Evolutionary conservation across 2,888 invertebrate genomes (phyloP), one percentile per base, ranked within the genome.

Genomic region (Drosophila anomelani): DNA sequence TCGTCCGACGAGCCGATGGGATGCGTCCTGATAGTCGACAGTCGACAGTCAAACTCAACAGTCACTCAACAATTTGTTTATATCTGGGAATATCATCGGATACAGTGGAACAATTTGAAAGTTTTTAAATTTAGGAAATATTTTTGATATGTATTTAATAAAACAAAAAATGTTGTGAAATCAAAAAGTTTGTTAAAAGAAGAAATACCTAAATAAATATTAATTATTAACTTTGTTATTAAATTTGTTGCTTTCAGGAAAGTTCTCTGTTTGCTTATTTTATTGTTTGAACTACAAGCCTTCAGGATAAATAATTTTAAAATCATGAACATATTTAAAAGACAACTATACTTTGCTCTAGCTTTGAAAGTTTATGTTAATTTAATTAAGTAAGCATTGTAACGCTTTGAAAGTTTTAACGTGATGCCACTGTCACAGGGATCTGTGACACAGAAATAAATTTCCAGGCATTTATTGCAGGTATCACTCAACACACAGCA

Each of bases 391-490:
- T 26, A 12, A 61, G 20, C 15, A 15, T 39, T 9, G 26, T n/a
- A 53, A 38, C 20, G 17, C 17, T 17, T 13, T 12, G 23, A 59
- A 54, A 60, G 64, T 77, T 61, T 44, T 39, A 59, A 54, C 69
- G 54, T 15, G 13, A 53, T 39, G 39, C 41, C 44, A 55, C 44
- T 67, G 67, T 47, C 39, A 39, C 2, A 41, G n/a, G 44, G 57
- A 59, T 61, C 66, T 67, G 71, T 77, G 88, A 76, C 84, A 81
- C 77, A 83, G 67, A 85, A 85, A 87, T 86, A 84, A 75, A 80
- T 71, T 83, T 80, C 51, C 70, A 58, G 71, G 43, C 80, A 77
- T 77, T 82, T 85, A 75, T 80, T 72, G 73, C 69, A 88, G 83
- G 60, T 76, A 77, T 73, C 66, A 55, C 62, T 70, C 59, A 49